Conservation (phyloP, 2,113 vertebrate species). For the Chionis minor region DNA sequence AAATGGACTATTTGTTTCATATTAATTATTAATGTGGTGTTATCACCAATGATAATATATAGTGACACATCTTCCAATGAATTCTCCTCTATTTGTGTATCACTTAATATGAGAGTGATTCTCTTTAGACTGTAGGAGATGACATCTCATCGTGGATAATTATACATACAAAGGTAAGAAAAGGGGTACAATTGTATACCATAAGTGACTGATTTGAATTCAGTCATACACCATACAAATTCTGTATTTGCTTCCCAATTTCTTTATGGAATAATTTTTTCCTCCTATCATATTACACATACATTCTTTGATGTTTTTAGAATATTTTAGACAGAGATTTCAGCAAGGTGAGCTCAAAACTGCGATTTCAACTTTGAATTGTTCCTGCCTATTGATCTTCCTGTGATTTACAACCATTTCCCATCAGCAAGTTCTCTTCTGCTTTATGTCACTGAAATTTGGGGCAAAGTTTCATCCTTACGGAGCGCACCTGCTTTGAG, state of each 20-base stretch:
- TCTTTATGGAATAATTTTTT: not conserved
- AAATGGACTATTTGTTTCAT: conserved; percentile 1
- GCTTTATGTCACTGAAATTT: conserved; percentile 13
- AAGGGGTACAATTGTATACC: not conserved
- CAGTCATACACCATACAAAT: not conserved
- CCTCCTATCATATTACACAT: not conserved
- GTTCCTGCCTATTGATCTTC: not conserved
- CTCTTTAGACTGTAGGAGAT: not conserved
- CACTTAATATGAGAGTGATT: not conserved
- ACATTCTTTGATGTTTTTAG: not conserved
- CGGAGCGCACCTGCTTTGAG: not conserved
- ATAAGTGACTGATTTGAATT: not conserved
- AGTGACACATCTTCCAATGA: not conserved
- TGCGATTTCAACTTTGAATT: not conserved
- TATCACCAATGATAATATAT: not conserved
- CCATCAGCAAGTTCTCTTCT: not conserved
- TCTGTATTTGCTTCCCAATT: not conserved
- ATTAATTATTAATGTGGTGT: not conserved
- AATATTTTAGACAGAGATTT: not conserved
- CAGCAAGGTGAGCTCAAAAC: not conserved
- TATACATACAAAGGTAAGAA: not conserved
- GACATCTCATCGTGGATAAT: not conserved
- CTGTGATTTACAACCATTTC: conserved; percentile 31
- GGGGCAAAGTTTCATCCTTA: not conserved
- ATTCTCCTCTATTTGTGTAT: not conserved